Evolutionary conservation across 2,113 vertebrate species (phyloP), one percentile per base, ranked within the genome.

Genomic region (Cynocephalus volans): DNA sequence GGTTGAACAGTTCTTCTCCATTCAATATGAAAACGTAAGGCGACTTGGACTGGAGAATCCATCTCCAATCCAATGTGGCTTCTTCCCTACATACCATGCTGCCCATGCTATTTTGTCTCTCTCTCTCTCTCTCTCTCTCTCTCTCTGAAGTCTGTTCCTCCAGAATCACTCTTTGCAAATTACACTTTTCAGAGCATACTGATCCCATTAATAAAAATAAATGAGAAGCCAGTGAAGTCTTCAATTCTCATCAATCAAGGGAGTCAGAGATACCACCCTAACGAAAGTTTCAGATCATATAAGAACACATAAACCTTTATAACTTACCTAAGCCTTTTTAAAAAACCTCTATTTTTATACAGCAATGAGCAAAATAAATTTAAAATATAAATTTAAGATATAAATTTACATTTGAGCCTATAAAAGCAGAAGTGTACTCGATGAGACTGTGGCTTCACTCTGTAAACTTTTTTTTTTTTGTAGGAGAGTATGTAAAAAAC

Each of bases 1-100:
- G 8, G 0, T 18, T 41, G 12, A 26, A 0, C 11, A 65, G 8
- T n/a, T n/a, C n/a, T n/a, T 17, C 14, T 41, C 5, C 76, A 0
- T 48, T 33, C 1, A 7, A 6, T 14, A 76, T 0, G 18, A 4
- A 58, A 15, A 33, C 48, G 75, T 1, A 24, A 48, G 36, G 41
- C 23, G 21, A 5, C 13, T 18, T 7, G 8, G 3, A 1, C 0
- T 28, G 1, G 24, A 81, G n/a, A 52, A 33, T 33, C 19, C 8
- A 84, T 7, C 5, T n/a, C n/a, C n/a, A n/a, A n/a, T 11, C 41
- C n/a, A 89, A 48, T 11, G 12, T 21, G 31, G 14, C 45, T 33
- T 83, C 23, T 52, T 70, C 24, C 11, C n/a, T 26, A 18, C 18
- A 52, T 3, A 17, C 11, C 19, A n/a, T 45, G 3, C 48, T 72